Conservation (phyloP, 2,888 invertebrate species). For the Epinotia brunnichana region DNA sequence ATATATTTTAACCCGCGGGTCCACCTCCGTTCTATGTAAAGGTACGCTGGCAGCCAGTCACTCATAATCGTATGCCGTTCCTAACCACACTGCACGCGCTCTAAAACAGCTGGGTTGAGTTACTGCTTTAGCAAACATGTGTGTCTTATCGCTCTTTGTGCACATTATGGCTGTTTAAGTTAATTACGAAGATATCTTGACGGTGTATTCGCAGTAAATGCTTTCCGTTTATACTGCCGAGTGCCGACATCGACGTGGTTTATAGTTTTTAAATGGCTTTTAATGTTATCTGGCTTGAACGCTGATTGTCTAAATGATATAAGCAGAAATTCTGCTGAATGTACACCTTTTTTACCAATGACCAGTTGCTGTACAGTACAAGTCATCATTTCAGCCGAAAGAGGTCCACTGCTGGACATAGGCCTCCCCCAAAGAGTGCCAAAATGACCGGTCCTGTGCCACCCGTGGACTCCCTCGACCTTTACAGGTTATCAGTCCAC, state of each 20-base stretch:
- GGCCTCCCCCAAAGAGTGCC: no score
- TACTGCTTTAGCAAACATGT: constrained; percentile 4
- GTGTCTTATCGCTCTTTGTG: constrained; percentile 18
- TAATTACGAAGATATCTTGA: constrained; percentile 35
- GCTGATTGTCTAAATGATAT: neutral
- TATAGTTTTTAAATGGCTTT: neutral
- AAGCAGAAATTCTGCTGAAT: no score
- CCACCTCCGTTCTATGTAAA: no score
- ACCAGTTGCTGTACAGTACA: no score
- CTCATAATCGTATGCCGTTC: no score
- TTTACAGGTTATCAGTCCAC: no score
- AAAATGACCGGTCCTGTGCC: no score
- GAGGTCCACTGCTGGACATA: no score
- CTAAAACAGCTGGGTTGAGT: neutral
- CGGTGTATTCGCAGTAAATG: constrained; percentile 9
- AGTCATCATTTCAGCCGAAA: no score
- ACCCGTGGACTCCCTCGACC: no score
- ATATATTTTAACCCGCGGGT: no score
- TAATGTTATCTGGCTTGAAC: neutral
- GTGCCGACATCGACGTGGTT: neutral
- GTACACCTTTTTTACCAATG: neutral
- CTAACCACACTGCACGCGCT: neutral
- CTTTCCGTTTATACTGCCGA: constrained; percentile 6
- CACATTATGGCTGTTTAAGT: constrained; percentile 37
- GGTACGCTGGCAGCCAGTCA: no score